phyloP scores from a whole-genome alignment of 2,888 invertebrate species.

The Anarsia innoxiella region DNA sequence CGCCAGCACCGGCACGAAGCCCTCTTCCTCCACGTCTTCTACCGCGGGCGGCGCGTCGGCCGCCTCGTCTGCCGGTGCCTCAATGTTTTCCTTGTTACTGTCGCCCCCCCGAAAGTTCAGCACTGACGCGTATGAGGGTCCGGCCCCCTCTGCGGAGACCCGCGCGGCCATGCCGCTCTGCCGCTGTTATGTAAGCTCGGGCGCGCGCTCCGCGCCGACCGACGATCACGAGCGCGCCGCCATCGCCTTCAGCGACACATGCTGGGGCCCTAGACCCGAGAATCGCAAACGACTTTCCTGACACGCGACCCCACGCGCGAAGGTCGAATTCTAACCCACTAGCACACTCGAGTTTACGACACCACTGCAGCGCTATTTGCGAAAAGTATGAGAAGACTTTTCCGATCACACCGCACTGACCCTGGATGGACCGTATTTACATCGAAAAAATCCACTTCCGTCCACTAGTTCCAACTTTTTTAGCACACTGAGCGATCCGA shows the following conservation, averaged over 20 bases:
- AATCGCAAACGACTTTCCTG: conserved; percentile 49
- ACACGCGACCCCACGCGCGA: conserved; percentile 47
- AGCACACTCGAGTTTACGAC: conserved; percentile 32
- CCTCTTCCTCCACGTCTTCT: conserved; percentile 61
- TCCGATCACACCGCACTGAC: conserved; percentile 66
- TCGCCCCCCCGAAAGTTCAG: conserved; percentile 77
- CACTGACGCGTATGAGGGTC: conserved; percentile 83
- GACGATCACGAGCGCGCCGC: conserved; percentile 75
- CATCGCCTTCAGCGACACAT: conserved; percentile 70
- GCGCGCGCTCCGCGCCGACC: conserved; percentile 74
- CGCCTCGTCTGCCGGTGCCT: conserved; percentile 51
- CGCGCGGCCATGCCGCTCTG: conserved; percentile 74
- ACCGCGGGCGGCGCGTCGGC: conserved; percentile 47
- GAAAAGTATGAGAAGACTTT: conserved; percentile 54
- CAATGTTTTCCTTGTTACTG: conserved; percentile 78
- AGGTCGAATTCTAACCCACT: conserved; percentile 43
- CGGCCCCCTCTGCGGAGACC: conserved; percentile 71
- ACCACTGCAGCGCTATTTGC: conserved; percentile 36
- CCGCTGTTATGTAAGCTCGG: conserved; percentile 70
- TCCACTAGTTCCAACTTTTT: conserved; percentile 54
- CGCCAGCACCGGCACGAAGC: conserved; percentile 68
- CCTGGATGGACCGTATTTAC: conserved; percentile 71
- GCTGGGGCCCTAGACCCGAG: conserved; percentile 60
- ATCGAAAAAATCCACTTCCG: conserved; percentile 73
- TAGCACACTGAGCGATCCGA: conserved; percentile 50